Percentiles rank a stretch among this genome's conserved stretches.
phyloP scores from a whole-genome alignment of 2,888 invertebrate genomes.

The Amiota mariae region DNA sequence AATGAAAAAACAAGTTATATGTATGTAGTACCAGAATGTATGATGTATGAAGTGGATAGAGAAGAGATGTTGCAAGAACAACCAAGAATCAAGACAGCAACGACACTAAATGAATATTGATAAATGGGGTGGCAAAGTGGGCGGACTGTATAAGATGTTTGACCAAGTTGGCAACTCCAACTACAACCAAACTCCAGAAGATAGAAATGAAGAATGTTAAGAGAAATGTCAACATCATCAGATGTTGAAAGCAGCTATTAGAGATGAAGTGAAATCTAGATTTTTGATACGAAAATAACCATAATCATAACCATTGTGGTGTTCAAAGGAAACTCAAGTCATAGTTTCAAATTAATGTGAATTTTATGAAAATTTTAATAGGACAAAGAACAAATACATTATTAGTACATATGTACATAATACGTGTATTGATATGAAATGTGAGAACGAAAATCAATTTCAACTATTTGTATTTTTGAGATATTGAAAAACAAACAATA shows the following conservation, averaged over 20 bases:
- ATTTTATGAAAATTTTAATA: conserved; percentile 7
- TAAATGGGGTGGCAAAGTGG: conserved; percentile 70
- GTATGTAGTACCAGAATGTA: not conserved
- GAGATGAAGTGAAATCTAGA: not conserved
- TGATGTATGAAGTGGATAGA: conserved; percentile 28
- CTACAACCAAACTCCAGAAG: not conserved
- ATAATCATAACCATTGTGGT: conserved; percentile 44
- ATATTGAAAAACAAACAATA: conserved; percentile 48
- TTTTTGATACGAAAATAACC: conserved; percentile 53
- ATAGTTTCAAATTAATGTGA: conserved; percentile 18
- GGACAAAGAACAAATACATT: no score
- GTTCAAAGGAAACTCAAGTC: not conserved
- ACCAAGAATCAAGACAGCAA: conserved; percentile 38
- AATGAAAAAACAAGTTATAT: not conserved
- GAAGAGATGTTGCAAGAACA: conserved; percentile 34
- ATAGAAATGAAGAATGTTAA: not conserved
- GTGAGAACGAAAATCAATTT: not conserved
- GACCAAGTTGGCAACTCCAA: conserved; percentile 9
- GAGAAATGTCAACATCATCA: not conserved
- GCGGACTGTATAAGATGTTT: conserved; percentile 53
- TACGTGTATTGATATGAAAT: no score
- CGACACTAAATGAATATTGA: conserved; percentile 72
- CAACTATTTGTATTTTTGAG: not conserved
- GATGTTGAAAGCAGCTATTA: not conserved
- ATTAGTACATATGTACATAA: no score